phyloP scores from a whole-genome alignment of 2,113 vertebrate genomes.

The Tyrannus savana region DNA sequence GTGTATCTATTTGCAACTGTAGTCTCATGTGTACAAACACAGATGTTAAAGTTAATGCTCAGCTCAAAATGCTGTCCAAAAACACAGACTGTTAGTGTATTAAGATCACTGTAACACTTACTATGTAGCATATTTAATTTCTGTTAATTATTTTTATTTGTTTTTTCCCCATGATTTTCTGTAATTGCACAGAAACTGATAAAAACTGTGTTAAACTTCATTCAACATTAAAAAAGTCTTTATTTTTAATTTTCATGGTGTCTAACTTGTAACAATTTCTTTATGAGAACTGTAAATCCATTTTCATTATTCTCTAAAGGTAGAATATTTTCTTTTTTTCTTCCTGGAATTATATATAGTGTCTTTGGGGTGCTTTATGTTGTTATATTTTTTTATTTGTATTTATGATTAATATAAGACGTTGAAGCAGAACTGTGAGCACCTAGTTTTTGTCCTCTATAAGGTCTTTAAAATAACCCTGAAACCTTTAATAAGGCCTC shows the following conservation, averaged over 20 bases:
- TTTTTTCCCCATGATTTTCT: background rate
- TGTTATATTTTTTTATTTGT: fast-evolving
- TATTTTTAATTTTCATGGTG: background rate
- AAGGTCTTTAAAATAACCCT: background rate
- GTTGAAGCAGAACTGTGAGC: background rate
- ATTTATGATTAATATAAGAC: background rate
- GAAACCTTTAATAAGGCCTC: background rate
- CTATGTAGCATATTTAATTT: background rate
- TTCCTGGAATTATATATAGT: background rate
- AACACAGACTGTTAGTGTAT: background rate
- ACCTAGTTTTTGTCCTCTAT: background rate
- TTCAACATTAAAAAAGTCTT: background rate
- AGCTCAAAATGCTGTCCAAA: background rate
- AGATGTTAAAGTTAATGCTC: background rate
- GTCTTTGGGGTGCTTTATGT: background rate
- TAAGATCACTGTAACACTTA: background rate
- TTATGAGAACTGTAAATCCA: background rate
- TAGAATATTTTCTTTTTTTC: background rate
- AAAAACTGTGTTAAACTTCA: background rate
- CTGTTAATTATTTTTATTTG: background rate
- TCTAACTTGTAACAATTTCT: background rate
- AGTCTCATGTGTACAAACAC: background rate
- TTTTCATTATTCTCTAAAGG: background rate
- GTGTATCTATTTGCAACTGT: background rate
- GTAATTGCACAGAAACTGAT: background rate